A percentile compares a stretch with the other conserved stretches of the same genome.
Evolutionary conservation across 1,140 invertebrate species (phyloP).

Genomic region (Drosophila albomicans): DNA sequence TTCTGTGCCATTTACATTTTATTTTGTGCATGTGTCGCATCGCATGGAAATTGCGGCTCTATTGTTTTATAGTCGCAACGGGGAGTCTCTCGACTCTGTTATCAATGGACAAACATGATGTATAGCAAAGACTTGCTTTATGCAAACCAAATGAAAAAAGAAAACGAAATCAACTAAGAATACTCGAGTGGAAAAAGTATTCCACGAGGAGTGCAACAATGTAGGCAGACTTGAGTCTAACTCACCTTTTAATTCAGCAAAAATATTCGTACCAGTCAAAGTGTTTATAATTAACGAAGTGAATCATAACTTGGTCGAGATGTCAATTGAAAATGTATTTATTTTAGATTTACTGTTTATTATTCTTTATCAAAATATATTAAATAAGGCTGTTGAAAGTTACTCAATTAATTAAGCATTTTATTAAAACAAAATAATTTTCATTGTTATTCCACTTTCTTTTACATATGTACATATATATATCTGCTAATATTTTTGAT

Average conservation of each 20-base stretch:
- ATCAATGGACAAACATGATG: slow-evolving; percentile 66
- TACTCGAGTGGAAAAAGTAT: background rate
- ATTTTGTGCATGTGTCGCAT: slow-evolving; percentile 67
- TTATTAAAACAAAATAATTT: no score
- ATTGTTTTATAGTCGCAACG: slow-evolving; percentile 73
- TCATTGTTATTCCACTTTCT: no score
- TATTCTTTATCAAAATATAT: no score
- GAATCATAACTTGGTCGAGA: no score
- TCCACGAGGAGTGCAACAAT: background rate
- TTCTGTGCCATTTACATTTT: slow-evolving; percentile 73
- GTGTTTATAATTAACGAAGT: no score
- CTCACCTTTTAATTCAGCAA: background rate
- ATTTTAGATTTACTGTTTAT: no score
- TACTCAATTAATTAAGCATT: no score
- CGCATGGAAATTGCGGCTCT: slow-evolving; percentile 66
- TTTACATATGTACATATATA: no score
- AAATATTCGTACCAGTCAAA: background rate
- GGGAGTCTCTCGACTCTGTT: slow-evolving; percentile 41
- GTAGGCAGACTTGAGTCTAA: background rate
- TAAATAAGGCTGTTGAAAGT: no score
- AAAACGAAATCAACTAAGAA: slow-evolving; percentile 14
- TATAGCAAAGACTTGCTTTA: slow-evolving; percentile 39
- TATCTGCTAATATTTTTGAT: no score
- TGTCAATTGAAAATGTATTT: no score
- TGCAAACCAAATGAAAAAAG: slow-evolving; percentile 16